Percentiles rank a stretch among this genome's conserved stretches.
Evolutionary conservation across 2,888 invertebrate genomes (phyloP).

Genomic region (Pseudoips prasinana): DNA sequence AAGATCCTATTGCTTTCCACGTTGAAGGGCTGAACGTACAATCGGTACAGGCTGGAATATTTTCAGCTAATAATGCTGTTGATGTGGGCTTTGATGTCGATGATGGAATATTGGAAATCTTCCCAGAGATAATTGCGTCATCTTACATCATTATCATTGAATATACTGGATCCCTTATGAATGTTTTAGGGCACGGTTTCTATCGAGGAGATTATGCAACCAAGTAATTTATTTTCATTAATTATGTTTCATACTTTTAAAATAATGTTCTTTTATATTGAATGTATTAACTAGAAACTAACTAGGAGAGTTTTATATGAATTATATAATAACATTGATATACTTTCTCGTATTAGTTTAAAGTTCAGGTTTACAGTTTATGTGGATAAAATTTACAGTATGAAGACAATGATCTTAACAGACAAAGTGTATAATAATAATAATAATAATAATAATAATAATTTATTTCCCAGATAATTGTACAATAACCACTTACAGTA

Average conservation of each 20-base stretch:
- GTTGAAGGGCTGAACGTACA: constrained; percentile 36
- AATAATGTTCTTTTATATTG: not conserved
- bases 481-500: no score
- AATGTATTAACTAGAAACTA: no score
- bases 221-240: constrained; percentile 20
- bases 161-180: constrained; percentile 42
- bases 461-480: no score
- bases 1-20: constrained; percentile 41
- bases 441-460: no score
- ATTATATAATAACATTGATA: no score
- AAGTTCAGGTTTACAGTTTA: no score
- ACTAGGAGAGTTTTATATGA: no score
- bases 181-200: constrained; percentile 39
- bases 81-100: constrained; percentile 23
- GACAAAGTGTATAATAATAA: no score
- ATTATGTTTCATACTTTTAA: no score
- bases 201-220: constrained; percentile 37
- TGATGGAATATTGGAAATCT: constrained; percentile 41
- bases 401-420: no score
- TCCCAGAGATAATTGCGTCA: constrained; percentile 25
- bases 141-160: constrained; percentile 47
- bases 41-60: constrained; percentile 42
- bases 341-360: no score
- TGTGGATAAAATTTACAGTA: no score
- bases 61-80: constrained; percentile 35